Percentiles rank a stretch among this genome's conserved stretches.
These are phyloP conservation scores for Ceratoteleas bidentatus DNA, from an alignment of 1,140 invertebrate species.

Conservation along the genomic window DNA sequence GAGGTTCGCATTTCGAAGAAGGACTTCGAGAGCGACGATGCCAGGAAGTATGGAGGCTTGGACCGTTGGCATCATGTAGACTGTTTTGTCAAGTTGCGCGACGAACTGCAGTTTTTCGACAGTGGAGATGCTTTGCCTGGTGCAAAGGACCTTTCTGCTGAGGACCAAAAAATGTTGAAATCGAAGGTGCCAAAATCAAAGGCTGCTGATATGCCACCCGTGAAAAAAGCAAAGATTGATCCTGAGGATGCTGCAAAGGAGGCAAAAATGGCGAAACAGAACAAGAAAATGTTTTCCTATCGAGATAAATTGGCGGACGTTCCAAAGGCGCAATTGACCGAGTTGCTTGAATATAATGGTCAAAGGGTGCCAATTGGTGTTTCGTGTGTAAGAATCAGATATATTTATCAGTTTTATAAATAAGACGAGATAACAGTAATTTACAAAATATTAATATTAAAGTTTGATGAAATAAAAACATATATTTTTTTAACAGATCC, in stretches of 20 bases:
- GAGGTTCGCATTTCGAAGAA: slow-evolving; percentile 92
- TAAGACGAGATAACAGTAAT: too few species aligned
- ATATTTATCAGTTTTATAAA: too few species aligned
- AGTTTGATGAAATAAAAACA: too few species aligned
- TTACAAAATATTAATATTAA: too few species aligned
- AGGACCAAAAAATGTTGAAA: slow-evolving; percentile 88
- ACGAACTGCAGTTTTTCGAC: slow-evolving; percentile 89
- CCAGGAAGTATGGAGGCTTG: slow-evolving; percentile 89
- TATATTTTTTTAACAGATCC: slow-evolving; percentile 81
- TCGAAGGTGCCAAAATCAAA: slow-evolving; percentile 87
- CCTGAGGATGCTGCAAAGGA: slow-evolving; percentile 82
- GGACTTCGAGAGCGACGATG: slow-evolving; percentile 91
- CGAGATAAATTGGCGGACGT: slow-evolving; percentile 80
- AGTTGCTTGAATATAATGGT: slow-evolving; percentile 86
- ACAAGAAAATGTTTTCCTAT: slow-evolving; percentile 88
- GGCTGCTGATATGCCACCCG: slow-evolving; percentile 81
- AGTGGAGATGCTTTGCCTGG: slow-evolving; percentile 88
- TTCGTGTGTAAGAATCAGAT: slow-evolving; percentile 82
- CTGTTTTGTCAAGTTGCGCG: slow-evolving; percentile 92
- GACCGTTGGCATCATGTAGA: slow-evolving; percentile 95
- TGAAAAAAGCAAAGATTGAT: slow-evolving; percentile 88
- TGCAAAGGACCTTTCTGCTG: slow-evolving; percentile 86
- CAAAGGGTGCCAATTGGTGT: slow-evolving; percentile 85
- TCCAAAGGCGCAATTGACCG: slow-evolving; percentile 82
- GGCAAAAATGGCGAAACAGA: slow-evolving; percentile 87